Base-by-base conservation (phyloP, 1,140 invertebrate genomes). In the Varroa destructor region DNA sequence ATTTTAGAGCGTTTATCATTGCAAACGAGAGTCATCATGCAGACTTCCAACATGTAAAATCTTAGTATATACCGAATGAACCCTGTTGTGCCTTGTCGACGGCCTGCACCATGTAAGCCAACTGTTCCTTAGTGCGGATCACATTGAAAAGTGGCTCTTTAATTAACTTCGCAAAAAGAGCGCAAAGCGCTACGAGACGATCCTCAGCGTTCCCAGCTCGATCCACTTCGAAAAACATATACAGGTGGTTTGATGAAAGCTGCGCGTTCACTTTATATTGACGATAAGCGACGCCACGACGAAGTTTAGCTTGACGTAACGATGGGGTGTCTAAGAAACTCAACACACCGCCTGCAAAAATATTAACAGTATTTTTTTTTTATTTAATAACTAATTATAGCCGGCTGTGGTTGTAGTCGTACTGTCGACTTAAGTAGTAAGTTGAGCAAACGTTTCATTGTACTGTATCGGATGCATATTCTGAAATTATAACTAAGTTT, bases 101-200 rank as follows among this genome's bases (percentile, higher is more conserved):
- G 40, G 61, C 61, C 61, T 67, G 61, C 36, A 67, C 61, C 61
- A 67, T 67, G 61, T 67, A 67, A 1, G 61, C 61, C 40, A 67
- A 37, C 46, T 67, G 61, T 8, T 67, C 61, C 61, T 40, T 67
- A 14, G 61, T 67, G 40, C 61, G 61, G 37, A 67, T 67, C 61
- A 67, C 61, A 8, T 67, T 67, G 61, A 67, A 67, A 40, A 67
- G 61, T 43, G 61, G 61, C 61, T 67, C 61, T 37, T 46, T 67
- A 14, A 67, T 67, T 46, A 67, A 40, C 61, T 37, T 67, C 12
- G 61, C 40, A 37, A 67, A 40, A 12, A 67, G 61, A 10, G 61
- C 40, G 61, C 40, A 43, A 40, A 67, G 46, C 12, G 61, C 61
- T 12, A 46, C 61, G 40, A 67, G 46, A 14, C 61, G 61, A 67